Conservation (phyloP, 2,113 vertebrate species). For the Scophthalmus maximus region DNA sequence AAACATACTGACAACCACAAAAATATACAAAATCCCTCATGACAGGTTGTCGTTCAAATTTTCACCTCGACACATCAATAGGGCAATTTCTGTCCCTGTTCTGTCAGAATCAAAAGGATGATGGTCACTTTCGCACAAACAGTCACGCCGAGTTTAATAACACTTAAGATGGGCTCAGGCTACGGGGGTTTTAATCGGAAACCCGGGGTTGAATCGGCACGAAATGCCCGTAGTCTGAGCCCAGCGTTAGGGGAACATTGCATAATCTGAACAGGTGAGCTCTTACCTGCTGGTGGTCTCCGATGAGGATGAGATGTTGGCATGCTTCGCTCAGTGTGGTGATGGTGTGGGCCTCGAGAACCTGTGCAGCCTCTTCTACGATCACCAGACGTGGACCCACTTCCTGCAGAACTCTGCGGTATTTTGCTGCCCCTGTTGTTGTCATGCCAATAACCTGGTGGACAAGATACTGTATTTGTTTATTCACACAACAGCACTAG, state of each 20-base stretch:
- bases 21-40: conserved; percentile 12
- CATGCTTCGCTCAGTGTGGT: conserved; percentile 90
- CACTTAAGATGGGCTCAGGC: too few species aligned
- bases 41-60: conserved; percentile 11
- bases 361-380: conserved; percentile 96
- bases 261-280: too few species aligned
- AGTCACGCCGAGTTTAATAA: conserved; percentile 3
- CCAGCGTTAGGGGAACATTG: too few species aligned
- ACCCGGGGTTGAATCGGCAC: too few species aligned
- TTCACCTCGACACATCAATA: not conserved
- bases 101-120: too few species aligned
- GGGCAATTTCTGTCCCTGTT: not conserved
- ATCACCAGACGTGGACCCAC: conserved; percentile 88
- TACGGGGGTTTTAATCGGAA: too few species aligned
- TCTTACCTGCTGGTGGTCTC: conserved; percentile 95
- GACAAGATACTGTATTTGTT: not conserved
- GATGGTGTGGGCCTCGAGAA: conserved; percentile 95
- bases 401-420: conserved; percentile 86
- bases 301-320: conserved; percentile 96
- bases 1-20: conserved; percentile 6
- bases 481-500: not conserved
- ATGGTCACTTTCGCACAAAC: not conserved
- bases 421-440: conserved; percentile 96
- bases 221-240: too few species aligned
- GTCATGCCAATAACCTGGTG: conserved; percentile 92